Conservation (phyloP, 2,113 vertebrate species). For the Zingel zingel region DNA sequence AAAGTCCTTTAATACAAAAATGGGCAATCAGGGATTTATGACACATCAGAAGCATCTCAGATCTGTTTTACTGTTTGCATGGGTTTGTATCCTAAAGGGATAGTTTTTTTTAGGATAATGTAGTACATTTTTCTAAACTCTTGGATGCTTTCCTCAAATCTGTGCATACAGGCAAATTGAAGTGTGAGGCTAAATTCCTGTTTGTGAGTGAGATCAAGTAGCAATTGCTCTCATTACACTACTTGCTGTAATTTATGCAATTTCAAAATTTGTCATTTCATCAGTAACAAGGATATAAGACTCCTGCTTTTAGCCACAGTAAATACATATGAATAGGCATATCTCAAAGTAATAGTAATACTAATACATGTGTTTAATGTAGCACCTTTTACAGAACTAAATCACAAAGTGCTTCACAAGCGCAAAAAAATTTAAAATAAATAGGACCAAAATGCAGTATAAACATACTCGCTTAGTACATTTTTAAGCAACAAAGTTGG, state of each 20-base stretch:
- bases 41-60: not conserved
- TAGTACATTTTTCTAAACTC: slow-evolving; percentile 9
- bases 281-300: slow-evolving; percentile 10
- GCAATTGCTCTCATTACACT: slow-evolving; percentile 50
- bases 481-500: not conserved
- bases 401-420: too few species aligned
- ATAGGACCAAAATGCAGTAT: too few species aligned
- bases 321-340: slow-evolving; percentile 11
- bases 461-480: too few species aligned
- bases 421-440: too few species aligned
- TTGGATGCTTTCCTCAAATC: slow-evolving; percentile 31
- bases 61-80: slow-evolving; percentile 9
- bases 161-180: slow-evolving; percentile 28
- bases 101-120: slow-evolving; percentile 24
- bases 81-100: slow-evolving; percentile 4
- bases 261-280: slow-evolving; percentile 32
- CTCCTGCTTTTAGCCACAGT: slow-evolving; percentile 27
- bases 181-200: slow-evolving; percentile 41
- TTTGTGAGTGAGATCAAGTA: slow-evolving; percentile 56
- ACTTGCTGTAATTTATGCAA: slow-evolving; percentile 42
- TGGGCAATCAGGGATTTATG: slow-evolving; percentile 1
- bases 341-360: not conserved
- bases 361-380: too few species aligned
- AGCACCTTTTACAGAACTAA: too few species aligned
- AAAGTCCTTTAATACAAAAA: slow-evolving; percentile 88